Percentiles rank a stretch among this genome's conserved stretches.
Evolutionary conservation across 2,797 vertebrate genomes (phyloP).

Genomic region (Pseudocheirus occidentalis): DNA sequence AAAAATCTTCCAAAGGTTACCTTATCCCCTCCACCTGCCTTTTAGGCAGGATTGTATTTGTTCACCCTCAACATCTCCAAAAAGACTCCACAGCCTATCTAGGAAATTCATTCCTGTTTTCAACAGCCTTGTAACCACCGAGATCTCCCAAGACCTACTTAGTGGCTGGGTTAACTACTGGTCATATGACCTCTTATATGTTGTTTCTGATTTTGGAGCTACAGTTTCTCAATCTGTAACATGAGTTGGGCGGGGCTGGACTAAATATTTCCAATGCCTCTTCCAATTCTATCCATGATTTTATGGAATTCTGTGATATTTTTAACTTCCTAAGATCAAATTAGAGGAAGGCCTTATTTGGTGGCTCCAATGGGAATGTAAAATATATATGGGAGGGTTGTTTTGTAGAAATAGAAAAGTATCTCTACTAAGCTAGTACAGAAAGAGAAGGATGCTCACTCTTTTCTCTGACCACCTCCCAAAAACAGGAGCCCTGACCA

Average conservation of each 20-base stretch:
- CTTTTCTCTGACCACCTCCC: background rate
- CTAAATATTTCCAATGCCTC: background rate
- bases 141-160: background rate
- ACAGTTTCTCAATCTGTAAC: background rate
- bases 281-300: background rate
- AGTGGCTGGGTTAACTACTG: background rate
- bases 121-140: rapidly evolving
- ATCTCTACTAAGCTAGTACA: background rate
- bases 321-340: background rate
- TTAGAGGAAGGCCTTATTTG: background rate
- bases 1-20: background rate
- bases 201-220: background rate
- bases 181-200: background rate
- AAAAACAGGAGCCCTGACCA: background rate
- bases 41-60: background rate
- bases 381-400: background rate
- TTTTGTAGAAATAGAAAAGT: background rate
- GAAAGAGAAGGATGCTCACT: background rate
- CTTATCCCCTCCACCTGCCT: rapidly evolving
- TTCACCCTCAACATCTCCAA: background rate
- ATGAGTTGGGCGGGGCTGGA: background rate
- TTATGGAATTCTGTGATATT: background rate
- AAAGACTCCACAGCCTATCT: background rate
- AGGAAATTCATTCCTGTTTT: background rate
- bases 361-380: background rate